Evolutionary conservation across 2,113 vertebrate species (phyloP).

Genomic region (Centropus bengalensis): DNA sequence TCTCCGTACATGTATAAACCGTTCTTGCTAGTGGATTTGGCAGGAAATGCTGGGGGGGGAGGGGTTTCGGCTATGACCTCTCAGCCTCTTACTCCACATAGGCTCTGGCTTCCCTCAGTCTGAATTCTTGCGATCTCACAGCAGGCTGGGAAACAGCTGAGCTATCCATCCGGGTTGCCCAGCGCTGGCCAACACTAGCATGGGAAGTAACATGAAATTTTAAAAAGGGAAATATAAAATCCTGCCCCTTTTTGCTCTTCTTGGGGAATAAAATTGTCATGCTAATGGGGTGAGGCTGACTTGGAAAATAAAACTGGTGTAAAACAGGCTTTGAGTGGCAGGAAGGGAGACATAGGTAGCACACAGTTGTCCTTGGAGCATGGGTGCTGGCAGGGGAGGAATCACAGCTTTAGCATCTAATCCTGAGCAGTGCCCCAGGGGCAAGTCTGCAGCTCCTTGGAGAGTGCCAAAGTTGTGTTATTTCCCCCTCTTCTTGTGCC

Average conservation of each 20-base stretch:
- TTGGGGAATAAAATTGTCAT: rapidly evolving
- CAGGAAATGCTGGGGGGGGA: not conserved
- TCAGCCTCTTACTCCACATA: not conserved
- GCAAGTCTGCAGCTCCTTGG: not conserved
- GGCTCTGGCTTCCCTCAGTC: not conserved
- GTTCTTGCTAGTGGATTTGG: not conserved
- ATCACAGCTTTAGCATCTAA: not conserved
- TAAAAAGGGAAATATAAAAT: not conserved
- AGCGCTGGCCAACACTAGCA: not conserved
- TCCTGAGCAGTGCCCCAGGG: not conserved
- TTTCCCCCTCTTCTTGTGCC: not conserved
- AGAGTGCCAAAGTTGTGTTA: not conserved
- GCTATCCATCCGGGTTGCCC: rapidly evolving
- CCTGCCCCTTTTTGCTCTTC: not conserved
- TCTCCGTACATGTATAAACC: not conserved
- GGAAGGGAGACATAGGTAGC: not conserved
- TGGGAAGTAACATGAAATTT: not conserved
- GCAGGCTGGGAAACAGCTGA: not conserved
- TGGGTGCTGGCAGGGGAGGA: not conserved
- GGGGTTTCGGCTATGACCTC: not conserved
- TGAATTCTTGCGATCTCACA: not conserved
- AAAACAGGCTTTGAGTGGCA: not conserved
- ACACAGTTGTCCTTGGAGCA: not conserved
- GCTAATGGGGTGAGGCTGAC: rapidly evolving
- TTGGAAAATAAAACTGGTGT: not conserved